phyloP scores from a whole-genome alignment of 2,888 invertebrate species.

The Ashinkailepas kermadecensis region DNA sequence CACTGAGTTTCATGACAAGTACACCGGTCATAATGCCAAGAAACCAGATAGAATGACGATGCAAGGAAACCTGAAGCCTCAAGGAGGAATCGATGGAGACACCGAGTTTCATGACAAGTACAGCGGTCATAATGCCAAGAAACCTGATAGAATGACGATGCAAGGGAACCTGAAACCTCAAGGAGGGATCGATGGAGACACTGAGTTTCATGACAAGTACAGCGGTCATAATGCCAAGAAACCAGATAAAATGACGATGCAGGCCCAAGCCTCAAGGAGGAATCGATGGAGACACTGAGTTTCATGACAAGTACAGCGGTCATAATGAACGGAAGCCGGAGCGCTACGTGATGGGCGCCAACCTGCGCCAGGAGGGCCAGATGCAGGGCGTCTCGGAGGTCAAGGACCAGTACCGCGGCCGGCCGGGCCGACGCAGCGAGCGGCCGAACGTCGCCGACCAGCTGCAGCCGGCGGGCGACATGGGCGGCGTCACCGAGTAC shows the following conservation, averaged over 20 bases:
- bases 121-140: not conserved
- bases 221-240: too few species aligned
- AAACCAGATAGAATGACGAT: too few species aligned
- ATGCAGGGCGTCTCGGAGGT: constrained; percentile 8
- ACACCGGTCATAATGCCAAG: too few species aligned
- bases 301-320: too few species aligned
- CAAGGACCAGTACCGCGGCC: not conserved
- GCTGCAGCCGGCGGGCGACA: not conserved
- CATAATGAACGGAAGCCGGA: not conserved
- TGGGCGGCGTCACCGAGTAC: not conserved
- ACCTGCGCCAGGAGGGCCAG: constrained; percentile 17
- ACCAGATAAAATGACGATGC: too few species aligned
- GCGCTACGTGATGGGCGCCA: not conserved
- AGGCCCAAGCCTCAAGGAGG: too few species aligned
- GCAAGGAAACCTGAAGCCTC: too few species aligned
- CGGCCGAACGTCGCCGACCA: not conserved
- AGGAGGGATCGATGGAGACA: not conserved
- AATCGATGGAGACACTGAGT: too few species aligned
- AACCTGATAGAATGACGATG: not conserved
- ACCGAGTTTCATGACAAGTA: not conserved
- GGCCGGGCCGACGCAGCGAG: not conserved
- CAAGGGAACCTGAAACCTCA: not conserved
- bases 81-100: too few species aligned
- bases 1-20: too few species aligned
- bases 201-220: too few species aligned